Evolutionary conservation across 2,113 vertebrate genomes (phyloP).

Genomic region (Chionodraco myersi): DNA sequence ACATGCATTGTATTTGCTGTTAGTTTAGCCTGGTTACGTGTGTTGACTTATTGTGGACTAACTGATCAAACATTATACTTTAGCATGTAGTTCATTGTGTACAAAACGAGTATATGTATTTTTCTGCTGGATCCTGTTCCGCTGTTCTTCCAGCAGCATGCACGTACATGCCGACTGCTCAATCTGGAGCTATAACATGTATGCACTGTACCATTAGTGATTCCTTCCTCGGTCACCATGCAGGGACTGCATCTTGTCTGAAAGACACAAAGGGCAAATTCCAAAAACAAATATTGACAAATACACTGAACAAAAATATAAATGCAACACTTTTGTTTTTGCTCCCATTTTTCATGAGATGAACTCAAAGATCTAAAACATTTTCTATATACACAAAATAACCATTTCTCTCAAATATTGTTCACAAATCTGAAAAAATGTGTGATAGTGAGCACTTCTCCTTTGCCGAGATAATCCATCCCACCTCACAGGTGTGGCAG

Average conservation of each 20-base stretch:
- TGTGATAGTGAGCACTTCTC: no score
- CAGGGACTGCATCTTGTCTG: constrained; percentile 50
- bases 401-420: no score
- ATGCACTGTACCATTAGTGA: constrained; percentile 49
- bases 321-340: no score
- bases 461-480: no score
- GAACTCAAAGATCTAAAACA: no score
- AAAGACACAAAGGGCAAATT: not conserved
- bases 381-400: no score
- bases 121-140: not conserved
- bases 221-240: constrained; percentile 49
- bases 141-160: not conserved
- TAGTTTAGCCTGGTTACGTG: not conserved
- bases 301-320: not conserved
- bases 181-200: not conserved
- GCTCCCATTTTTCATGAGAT: no score
- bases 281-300: no score
- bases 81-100: not conserved
- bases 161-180: not conserved
- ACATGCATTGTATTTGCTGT: not conserved
- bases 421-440: no score
- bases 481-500: no score
- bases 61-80: not conserved
- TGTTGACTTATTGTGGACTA: not conserved
- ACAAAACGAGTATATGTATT: not conserved